phyloP scores from a whole-genome alignment of 2,797 vertebrate species.

The Cynopterus sphinx region DNA sequence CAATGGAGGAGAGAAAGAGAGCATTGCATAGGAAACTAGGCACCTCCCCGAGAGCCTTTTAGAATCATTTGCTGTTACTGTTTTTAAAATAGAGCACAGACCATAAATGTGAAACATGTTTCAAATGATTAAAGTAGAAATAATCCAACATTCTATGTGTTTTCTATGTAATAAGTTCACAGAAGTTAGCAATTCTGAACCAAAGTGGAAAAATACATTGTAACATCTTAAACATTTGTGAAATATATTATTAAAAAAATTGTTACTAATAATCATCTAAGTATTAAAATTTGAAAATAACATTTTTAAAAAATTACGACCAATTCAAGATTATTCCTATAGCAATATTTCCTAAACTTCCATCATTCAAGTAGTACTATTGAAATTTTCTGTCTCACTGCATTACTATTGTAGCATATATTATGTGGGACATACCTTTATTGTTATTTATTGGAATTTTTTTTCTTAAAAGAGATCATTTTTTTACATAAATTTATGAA shows the following conservation, averaged over 20 bases:
- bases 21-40: not conserved
- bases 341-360: not conserved
- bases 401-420: not conserved
- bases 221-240: not conserved
- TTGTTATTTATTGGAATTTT: not conserved
- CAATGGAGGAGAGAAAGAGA: not conserved
- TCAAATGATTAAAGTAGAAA: constrained; percentile 6
- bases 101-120: not conserved
- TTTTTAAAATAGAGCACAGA: not conserved
- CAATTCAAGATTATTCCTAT: not conserved
- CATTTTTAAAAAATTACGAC: not conserved
- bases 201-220: not conserved
- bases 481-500: constrained; percentile 20
- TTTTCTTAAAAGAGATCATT: constrained; percentile 1
- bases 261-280: not conserved
- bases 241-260: not conserved
- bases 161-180: not conserved
- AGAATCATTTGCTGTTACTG: not conserved
- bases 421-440: not conserved
- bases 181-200: not conserved
- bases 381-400: not conserved
- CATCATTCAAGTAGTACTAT: not conserved
- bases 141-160: not conserved
- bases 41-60: not conserved
- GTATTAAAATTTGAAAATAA: constrained; percentile 15